Conservation (phyloP, 2,888 invertebrate species). For the Tinea trinotella region DNA sequence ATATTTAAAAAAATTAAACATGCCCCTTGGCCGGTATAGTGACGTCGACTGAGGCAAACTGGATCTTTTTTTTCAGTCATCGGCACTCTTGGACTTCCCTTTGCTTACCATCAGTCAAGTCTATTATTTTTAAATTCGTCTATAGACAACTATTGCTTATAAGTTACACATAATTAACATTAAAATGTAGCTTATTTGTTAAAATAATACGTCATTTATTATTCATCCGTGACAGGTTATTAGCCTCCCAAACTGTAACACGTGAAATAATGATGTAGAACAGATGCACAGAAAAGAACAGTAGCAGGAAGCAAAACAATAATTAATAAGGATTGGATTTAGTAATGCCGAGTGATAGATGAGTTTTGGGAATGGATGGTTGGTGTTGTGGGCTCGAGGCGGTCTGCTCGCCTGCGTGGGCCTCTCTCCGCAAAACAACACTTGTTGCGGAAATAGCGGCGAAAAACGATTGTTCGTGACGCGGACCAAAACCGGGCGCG, state of each 20-base stretch:
- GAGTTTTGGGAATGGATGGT: constrained; percentile 6
- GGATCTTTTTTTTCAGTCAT: too few species aligned
- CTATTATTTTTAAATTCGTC: too few species aligned
- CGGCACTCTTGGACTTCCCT: too few species aligned
- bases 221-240: neutral
- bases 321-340: neutral
- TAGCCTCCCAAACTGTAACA: neutral
- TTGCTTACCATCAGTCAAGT: too few species aligned
- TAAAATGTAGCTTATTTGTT: neutral
- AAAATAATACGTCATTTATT: neutral
- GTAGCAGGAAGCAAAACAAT: neutral
- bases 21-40: too few species aligned
- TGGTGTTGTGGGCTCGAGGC: constrained; percentile 1
- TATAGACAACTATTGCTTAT: too few species aligned
- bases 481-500: constrained; percentile 20
- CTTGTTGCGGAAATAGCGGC: constrained; percentile 68
- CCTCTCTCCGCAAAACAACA: constrained; percentile 66
- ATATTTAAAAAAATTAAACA: too few species aligned
- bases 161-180: too few species aligned
- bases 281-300: neutral
- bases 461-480: constrained; percentile 46
- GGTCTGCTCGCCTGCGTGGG: constrained; percentile 43
- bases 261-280: too few species aligned
- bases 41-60: too few species aligned
- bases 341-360: constrained; percentile 1